Evolutionary conservation across 2,113 vertebrate genomes (phyloP).

Genomic region (Notothenia rossii): DNA sequence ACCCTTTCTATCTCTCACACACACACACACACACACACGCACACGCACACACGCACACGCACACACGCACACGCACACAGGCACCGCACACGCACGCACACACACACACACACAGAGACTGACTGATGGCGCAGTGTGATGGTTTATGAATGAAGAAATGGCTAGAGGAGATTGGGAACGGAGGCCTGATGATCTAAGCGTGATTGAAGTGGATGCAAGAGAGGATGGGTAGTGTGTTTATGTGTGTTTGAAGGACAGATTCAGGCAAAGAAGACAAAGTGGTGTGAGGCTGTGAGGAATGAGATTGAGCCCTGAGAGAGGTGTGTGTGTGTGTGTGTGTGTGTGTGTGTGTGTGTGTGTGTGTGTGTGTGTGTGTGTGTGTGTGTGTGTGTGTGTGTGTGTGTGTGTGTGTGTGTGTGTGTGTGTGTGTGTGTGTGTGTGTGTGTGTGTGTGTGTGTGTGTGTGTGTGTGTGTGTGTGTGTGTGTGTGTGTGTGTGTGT

Average conservation of each 20-base stretch:
- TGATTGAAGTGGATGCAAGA: constrained; percentile 77
- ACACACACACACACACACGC: constrained; percentile 14
- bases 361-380: constrained; percentile 7
- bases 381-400: constrained; percentile 26
- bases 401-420: constrained; percentile 13
- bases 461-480: constrained; percentile 17
- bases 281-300: constrained; percentile 60
- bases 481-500: constrained; percentile 8
- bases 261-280: constrained; percentile 20
- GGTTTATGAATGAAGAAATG: constrained; percentile 80
- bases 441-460: constrained; percentile 19
- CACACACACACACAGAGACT: constrained; percentile 11
- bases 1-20: constrained; percentile 4
- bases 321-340: constrained; percentile 7
- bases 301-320: constrained; percentile 63
- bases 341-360: constrained; percentile 8
- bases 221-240: constrained; percentile 31
- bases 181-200: constrained; percentile 77
- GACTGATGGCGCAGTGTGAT: constrained; percentile 55
- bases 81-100: too few species aligned
- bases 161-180: constrained; percentile 67
- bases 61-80: background rate
- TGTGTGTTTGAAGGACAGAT: constrained; percentile 39
- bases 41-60: background rate
- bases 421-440: constrained; percentile 6